Evolutionary conservation across 1,140 invertebrate species (phyloP), one percentile per base, ranked within the genome.

Genomic region (Phortica variegata): DNA sequence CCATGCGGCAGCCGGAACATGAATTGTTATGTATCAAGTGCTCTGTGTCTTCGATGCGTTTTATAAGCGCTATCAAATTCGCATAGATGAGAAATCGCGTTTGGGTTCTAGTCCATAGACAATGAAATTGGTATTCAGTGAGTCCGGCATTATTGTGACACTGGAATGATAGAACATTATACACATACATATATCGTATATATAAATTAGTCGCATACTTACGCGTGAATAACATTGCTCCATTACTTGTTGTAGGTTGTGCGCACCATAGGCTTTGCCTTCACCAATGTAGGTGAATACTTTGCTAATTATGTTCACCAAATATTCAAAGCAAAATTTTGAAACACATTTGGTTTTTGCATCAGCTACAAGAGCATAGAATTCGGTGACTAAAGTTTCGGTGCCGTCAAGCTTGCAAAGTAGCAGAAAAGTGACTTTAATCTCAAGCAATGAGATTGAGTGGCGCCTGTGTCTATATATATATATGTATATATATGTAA

Each of bases 81-180:
- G 58, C 65, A 38, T 72, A 75, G 26, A 75, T 75, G 0, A 72
- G 58, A 19, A 75, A 75, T 6, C 68, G 57, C 1, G 72, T 75
- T 37, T 69, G 66, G 3, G 51, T 57, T 2, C 53, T 58, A 4
- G 59, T 58, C 73, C 73, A 75, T 1, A 75, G 31, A 3, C 51
- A 54, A 40, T 70, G 61, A 19, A 75, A 75, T 40, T 70, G 66
- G 20, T 59, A 54, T 17, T 73, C 66, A 8, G 32, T 50, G 1
- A 75, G 38, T 0, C 73, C 73, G 12, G 50, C 56, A 0, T 51
- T 31, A 12, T 62, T 65, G 9, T 66, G 73, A 17, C 58, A 70
- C 5, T 72, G 46, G 2, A 40, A 56, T 43, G 13, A 26, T 26
- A 26, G 10, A n/a, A n/a, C n/a, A n/a, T n/a, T n/a, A n/a, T n/a